Evolutionary conservation across 2,888 invertebrate species (phyloP), one percentile per base, ranked within the genome.

Genomic region (Ophion ellenae): DNA sequence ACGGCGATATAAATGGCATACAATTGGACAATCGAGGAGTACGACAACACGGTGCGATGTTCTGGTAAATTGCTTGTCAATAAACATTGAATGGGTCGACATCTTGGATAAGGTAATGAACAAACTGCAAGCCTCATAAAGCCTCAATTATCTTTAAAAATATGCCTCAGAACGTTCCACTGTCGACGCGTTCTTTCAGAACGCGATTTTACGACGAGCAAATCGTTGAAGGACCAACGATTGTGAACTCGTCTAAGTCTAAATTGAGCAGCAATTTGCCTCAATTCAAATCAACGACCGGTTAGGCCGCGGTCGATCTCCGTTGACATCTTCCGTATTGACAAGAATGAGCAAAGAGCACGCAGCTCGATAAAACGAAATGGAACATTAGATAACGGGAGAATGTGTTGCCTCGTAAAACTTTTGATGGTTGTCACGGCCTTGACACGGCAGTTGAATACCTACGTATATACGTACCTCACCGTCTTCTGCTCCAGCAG

Each of bases 311-410:
- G 40, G 61, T 10, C 40, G 14, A 61, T 61, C 20, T 36, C 14
- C 0, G 57, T 59, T 61, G 61, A 74, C 61, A 40, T 74, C 73
- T n/a, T 10, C 11, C 7, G 59, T 4, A 40, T 74, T 40, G 7
- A 74, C 40, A 14, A 24, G 59, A 57, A 14, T 14, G 20, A 59
- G 73, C 36, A 57, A 71, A 32, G 32, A 71, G 53, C 32, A n/a
- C 40, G 40, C n/a, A 57, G 32, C 40, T 61, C 40, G 20, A n/a
- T 47, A 24, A 61, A 61, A 57, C 73, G 45, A 81, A 74, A 53
- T 66, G 40, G 67, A 67, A 53, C 67, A 74, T 81, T 84, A 73
- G 40, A 64, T 81, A 73, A 84, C 71, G 77, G 73, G 67, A 77
- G 59, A 61, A 77, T 64, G 71, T 40, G 73, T 63, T 69, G 53